phyloP scores from a whole-genome alignment of 1,140 invertebrate genomes.

The Neotoxoptera formosana region DNA sequence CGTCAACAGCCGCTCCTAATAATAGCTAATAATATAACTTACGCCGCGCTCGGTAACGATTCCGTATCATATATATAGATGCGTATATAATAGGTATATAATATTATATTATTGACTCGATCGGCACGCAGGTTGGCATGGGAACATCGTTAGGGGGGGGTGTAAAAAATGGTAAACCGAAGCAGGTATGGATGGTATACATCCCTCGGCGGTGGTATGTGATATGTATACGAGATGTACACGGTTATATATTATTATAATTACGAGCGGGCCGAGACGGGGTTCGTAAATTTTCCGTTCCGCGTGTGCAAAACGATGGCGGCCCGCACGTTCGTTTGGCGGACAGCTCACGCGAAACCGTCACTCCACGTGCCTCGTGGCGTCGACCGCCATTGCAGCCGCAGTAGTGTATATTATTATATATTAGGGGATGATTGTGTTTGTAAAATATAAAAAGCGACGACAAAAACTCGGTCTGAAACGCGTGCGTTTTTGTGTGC shows the following conservation, averaged over 20 bases:
- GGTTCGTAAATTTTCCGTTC: slow-evolving; percentile 1
- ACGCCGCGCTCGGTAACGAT: not conserved
- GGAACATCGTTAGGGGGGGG: not conserved
- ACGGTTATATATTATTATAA: not conserved
- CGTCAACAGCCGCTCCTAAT: too few relatives aligned
- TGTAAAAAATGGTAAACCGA: not conserved
- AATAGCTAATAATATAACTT: too few relatives aligned
- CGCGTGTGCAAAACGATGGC: not conserved
- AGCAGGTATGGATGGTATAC: not conserved
- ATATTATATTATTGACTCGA: not conserved
- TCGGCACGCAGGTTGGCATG: not conserved
- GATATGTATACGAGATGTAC: too few relatives aligned
- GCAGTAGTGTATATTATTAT: not conserved
- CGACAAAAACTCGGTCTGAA: not conserved
- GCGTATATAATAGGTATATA: too few relatives aligned
- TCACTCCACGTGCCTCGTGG: not conserved
- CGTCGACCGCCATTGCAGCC: not conserved
- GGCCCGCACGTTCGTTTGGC: not conserved
- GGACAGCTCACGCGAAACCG: slow-evolving; percentile 1
- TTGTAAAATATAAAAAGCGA: not conserved
- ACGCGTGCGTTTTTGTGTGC: not conserved
- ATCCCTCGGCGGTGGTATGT: too few relatives aligned
- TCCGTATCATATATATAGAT: not conserved
- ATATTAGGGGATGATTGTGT: not conserved
- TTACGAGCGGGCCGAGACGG: not conserved